Evolutionary conservation across 2,888 invertebrate species (phyloP), one percentile per base, ranked within the genome.

Genomic region (Leuctra nigra): DNA sequence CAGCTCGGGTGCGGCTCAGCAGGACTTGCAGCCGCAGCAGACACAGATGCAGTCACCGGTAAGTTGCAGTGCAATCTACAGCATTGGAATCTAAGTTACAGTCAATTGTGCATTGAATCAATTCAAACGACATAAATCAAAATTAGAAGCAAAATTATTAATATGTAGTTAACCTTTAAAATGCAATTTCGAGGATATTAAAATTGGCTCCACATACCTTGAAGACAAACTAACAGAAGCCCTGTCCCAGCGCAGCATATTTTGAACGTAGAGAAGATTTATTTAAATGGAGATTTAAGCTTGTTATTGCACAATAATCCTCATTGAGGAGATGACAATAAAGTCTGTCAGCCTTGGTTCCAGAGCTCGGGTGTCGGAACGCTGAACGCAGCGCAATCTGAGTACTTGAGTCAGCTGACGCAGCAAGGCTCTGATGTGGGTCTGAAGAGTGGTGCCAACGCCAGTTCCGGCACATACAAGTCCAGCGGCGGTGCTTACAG

Each of bases 361-460:
- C 61, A 65, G 65, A 64, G 63, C 57, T 62, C 64, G 46, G 62
- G 62, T 14, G 63, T 62, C 36, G 62, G 61, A 16, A 62, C 55
- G 13, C 65, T 80, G 64, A 80, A 76, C 46, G 77, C 79, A 39
- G 80, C 79, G 18, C 80, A 80, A 67, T 75, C 78, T 41, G 79
- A 81, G 69, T 81, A 80, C 67, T 73, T 80, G 62, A 78, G 74
- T 47, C 79, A 79, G 64, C 68, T 80, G 61, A 75, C 79, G 24
- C 79, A 79, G 62, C n/a, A n/a, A n/a, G n/a, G n/a, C n/a, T 72
- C 81, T 73, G 69, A 73, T 35, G 79, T 77, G 64, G 75, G 72
- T 61, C 73, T 78, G 59, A 79, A 79, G 67, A 72, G 76, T 61
- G 70, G 75, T 24, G 50, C 59, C 24, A 38, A 57, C 11, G 36